A percentile compares a stretch with the other conserved stretches of the same genome.
Conservation (phyloP, 2,888 invertebrate genomes). For the Alloplasta piceator region DNA sequence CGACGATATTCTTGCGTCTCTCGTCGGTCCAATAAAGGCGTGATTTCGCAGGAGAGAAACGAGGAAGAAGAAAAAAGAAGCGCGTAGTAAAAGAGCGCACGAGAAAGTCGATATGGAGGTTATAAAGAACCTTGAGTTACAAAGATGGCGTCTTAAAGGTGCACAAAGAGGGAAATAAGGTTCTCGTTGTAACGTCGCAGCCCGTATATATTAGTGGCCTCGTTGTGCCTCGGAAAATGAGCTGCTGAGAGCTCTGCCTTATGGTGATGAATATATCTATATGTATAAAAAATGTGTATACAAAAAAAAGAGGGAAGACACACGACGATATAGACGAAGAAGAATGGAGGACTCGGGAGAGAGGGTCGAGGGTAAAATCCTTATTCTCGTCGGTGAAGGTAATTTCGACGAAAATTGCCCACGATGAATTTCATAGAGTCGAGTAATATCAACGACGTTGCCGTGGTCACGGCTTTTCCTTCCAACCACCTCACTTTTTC, state of each 20-base stretch:
- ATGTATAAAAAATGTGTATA: not conserved
- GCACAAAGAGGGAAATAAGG: slow-evolving; percentile 24
- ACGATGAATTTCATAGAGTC: slow-evolving; percentile 56
- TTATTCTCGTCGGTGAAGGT: slow-evolving; percentile 42
- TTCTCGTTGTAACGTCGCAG: not conserved
- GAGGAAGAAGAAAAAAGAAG: not conserved
- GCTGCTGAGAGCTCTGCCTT: no score
- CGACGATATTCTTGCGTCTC: slow-evolving; percentile 29
- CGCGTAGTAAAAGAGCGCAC: not conserved
- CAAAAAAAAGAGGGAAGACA: slow-evolving; percentile 8
- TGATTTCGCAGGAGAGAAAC: slow-evolving; percentile 43
- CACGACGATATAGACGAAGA: not conserved
- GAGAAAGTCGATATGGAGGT: not conserved
- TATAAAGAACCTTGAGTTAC: not conserved
- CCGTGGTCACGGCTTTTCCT: not conserved
- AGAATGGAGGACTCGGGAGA: slow-evolving; percentile 45
- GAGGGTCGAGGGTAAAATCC: slow-evolving; percentile 32
- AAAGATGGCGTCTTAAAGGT: slow-evolving; percentile 26
- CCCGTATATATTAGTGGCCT: slow-evolving; percentile 2
- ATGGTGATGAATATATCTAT: not conserved
- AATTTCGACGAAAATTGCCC: slow-evolving; percentile 50
- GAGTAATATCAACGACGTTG: slow-evolving; percentile 21
- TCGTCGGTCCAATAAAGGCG: slow-evolving; percentile 48
- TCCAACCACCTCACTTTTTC: no score
- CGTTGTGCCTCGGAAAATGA: no score